A percentile compares a stretch with the other conserved stretches of the same genome.
Conservation (phyloP, 92 coral and sea anemone species). For the Epizoanthus scotinus region DNA sequence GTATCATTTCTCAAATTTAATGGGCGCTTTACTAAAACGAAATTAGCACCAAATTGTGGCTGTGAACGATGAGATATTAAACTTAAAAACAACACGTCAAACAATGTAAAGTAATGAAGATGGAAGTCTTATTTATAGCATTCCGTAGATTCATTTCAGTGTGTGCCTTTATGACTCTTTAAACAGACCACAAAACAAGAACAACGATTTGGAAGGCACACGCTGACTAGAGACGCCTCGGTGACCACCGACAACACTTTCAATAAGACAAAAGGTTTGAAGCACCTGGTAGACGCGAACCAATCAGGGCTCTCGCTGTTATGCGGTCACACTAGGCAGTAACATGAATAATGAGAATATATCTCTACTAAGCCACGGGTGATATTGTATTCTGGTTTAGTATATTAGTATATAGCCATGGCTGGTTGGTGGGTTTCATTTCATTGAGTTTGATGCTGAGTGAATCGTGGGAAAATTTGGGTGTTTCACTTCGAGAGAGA, state of each 20-base stretch:
- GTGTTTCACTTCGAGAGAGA: background rate
- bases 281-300: constrained; percentile 27
- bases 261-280: constrained; percentile 1
- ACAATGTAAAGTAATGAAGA: background rate
- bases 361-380: background rate
- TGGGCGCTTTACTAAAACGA: background rate
- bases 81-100: background rate
- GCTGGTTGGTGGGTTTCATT: background rate
- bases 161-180: background rate
- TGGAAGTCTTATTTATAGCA: background rate
- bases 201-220: background rate
- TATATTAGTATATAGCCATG: constrained; percentile 16
- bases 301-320: constrained; percentile 21
- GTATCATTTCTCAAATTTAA: constrained; percentile 12
- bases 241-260: background rate
- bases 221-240: constrained; percentile 1
- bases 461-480: constrained; percentile 16
- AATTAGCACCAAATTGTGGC: constrained; percentile 3
- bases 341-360: constrained; percentile 21
- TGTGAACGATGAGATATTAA: background rate
- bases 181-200: background rate
- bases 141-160: background rate
- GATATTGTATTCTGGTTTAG: constrained; percentile 27
- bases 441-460: constrained; percentile 7
- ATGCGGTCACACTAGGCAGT: background rate